Conservation (phyloP, 2,113 vertebrate genomes). For the Dryoscopus gambensis region DNA sequence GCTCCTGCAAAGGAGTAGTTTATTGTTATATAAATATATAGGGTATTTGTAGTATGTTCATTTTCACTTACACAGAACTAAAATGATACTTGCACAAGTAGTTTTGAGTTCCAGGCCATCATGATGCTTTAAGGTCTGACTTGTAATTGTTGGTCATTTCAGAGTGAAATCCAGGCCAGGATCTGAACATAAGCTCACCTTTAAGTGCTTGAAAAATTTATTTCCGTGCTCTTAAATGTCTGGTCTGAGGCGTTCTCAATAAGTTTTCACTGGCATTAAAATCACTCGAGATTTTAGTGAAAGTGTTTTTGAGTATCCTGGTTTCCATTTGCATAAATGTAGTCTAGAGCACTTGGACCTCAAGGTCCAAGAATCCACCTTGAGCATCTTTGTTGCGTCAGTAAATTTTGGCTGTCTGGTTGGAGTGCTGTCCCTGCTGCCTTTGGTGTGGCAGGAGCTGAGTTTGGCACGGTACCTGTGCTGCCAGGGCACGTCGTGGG, state of each 20-base stretch:
- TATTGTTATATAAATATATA: neutral
- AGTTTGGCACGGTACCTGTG: fast-evolving
- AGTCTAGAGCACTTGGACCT: neutral
- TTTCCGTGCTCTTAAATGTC: neutral
- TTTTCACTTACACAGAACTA: neutral
- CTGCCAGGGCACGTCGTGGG: fast-evolving
- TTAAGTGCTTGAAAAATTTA: neutral
- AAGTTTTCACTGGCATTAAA: neutral
- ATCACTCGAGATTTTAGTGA: neutral
- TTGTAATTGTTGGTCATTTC: neutral
- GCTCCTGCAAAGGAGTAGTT: neutral
- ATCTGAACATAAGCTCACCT: neutral
- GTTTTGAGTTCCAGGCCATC: neutral
- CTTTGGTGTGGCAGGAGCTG: neutral
- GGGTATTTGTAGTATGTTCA: neutral
- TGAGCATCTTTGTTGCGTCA: neutral
- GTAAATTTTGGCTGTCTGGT: neutral
- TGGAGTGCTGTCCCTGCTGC: neutral
- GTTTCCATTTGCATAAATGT: neutral
- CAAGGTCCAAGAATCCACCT: neutral
- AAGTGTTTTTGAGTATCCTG: neutral
- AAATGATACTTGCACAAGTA: neutral
- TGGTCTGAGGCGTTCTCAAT: neutral
- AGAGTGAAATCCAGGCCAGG: neutral
- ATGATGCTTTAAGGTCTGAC: neutral